Base-by-base conservation (phyloP, 2,113 vertebrate species). In the Oreotrochilus melanogaster region DNA sequence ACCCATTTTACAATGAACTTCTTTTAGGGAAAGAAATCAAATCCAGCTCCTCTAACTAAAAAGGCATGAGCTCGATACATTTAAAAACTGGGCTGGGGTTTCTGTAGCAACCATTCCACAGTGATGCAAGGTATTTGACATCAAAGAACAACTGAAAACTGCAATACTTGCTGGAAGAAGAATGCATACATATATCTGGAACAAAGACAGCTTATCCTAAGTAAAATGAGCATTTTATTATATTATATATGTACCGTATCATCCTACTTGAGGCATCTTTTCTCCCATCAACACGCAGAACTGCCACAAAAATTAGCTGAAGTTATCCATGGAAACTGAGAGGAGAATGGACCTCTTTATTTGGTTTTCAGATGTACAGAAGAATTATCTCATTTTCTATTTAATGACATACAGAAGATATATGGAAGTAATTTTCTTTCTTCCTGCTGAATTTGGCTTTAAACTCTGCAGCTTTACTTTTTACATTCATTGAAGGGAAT, bases 361-460 rank as follows among this genome's bases (percentile, higher is more conserved):
- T 95, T 88, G 53, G 54, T 95, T 95, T 90, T 96, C 86, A 95
- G 83, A 92, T 73, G 86, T 90, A 94, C 7, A 2, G 79, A 83
- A 93, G 89, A 96, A 96, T 96, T 97, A 95, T 96, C 93, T 97
- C 81, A 96, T 97, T 97, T 97, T 94, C 88, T 75, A 83, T 89
- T 95, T 97, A 96, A 97, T 89, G 85, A 92, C 82, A 95, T 90
- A 89, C 92, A 96, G 95, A 94, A 96, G 95, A 94, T 96, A 93
- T 93, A 96, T 96, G 93, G 93, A 96, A 97, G 93, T 65, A 92
- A 95, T 97, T 96, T 97, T 92, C 93, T 89, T 96, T 95, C 91
- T 95, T 96, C 95, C 88, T 95, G 94, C 86, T 96, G 93, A 96
- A 95, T 96, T 95, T 96, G 90, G 89, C 84, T 94, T 94, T 84